A percentile compares a stretch with the other conserved stretches of the same genome.
phyloP scores from a whole-genome alignment of 2,113 vertebrate species.

The Mus spicilegus region DNA sequence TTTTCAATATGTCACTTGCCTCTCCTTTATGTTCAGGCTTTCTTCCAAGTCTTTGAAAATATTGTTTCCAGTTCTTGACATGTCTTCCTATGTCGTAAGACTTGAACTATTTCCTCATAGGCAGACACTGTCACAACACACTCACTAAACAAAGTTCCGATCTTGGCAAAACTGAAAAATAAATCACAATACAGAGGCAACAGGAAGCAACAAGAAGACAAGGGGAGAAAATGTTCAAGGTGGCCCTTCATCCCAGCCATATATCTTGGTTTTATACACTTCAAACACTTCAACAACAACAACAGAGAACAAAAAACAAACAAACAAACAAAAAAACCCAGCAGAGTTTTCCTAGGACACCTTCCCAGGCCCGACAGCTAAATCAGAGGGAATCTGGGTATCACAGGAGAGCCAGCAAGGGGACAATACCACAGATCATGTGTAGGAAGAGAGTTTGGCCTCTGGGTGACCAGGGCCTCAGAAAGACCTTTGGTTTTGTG shows the following conservation, averaged over 20 bases:
- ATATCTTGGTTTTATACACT: background rate
- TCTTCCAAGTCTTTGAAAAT: constrained; percentile 30
- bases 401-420: background rate
- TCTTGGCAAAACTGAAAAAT: background rate
- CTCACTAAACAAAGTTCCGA: background rate
- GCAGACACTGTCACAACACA: background rate
- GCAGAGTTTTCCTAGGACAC: background rate
- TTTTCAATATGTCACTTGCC: constrained; percentile 8
- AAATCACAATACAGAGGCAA: background rate
- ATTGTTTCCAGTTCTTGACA: background rate
- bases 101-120: background rate
- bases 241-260: too few relatives aligned
- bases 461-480: background rate
- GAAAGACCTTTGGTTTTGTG: background rate
- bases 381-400: background rate
- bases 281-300: background rate
- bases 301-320: background rate
- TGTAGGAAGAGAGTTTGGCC: background rate
- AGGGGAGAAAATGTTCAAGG: background rate
- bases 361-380: background rate
- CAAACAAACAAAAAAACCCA: too few relatives aligned
- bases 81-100: background rate
- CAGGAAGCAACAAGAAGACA: background rate
- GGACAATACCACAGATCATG: background rate
- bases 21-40: background rate